Percentiles rank a stretch among this genome's conserved stretches.
Evolutionary conservation across 2,113 vertebrate genomes (phyloP).

Genomic region (Solea solea): DNA sequence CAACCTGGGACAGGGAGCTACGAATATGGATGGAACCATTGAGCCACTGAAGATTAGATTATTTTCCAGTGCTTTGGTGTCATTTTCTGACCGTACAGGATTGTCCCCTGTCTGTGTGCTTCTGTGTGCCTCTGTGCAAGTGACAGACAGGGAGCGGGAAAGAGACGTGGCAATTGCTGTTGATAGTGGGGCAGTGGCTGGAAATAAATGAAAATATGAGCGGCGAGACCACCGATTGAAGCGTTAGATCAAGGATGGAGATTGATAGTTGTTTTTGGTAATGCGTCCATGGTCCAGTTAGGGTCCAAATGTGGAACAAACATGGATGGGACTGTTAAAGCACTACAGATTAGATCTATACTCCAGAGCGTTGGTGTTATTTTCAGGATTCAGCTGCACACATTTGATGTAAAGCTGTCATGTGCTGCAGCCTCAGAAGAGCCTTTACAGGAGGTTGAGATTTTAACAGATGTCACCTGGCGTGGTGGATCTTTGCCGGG

Average conservation of each 20-base stretch:
- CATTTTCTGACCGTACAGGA: not conserved
- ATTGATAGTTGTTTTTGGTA: too few relatives aligned
- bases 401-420: slow-evolving; percentile 53
- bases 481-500: slow-evolving; percentile 24
- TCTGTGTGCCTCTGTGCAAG: too few relatives aligned
- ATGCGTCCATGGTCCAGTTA: too few relatives aligned
- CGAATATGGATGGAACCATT: slow-evolving; percentile 18
- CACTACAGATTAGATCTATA: slow-evolving; percentile 27
- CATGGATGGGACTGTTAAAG: slow-evolving; percentile 23
- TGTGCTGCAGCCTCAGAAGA: slow-evolving; percentile 42
- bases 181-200: too few relatives aligned
- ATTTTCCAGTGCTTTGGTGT: slow-evolving; percentile 1
- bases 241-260: too few relatives aligned
- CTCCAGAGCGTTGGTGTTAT: not conserved
- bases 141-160: too few relatives aligned
- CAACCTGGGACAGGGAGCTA: not conserved
- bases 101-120: too few relatives aligned
- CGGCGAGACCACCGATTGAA: too few relatives aligned
- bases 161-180: too few relatives aligned
- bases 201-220: too few relatives aligned
- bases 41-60: slow-evolving; percentile 31
- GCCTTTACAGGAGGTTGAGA: slow-evolving; percentile 53
- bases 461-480: slow-evolving; percentile 47
- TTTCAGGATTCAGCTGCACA: slow-evolving; percentile 17
- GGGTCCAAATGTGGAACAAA: not conserved